These are phyloP conservation scores for Atherinomorus stipes DNA, from an alignment of 2,113 vertebrate species.

Conservation along the genomic window DNA sequence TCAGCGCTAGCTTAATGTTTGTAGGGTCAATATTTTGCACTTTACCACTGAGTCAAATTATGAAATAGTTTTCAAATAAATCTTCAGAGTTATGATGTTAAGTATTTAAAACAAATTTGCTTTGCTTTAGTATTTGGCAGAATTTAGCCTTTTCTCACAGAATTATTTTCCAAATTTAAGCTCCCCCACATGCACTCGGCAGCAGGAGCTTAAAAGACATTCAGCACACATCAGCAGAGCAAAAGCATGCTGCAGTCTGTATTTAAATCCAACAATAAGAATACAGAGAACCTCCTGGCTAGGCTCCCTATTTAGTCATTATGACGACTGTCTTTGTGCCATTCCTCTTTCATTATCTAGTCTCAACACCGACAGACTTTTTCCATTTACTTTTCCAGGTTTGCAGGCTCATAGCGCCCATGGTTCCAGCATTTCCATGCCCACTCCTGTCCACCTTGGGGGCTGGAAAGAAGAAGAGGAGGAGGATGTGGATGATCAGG, in stretches of 20 bases:
- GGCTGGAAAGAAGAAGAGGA: conserved; percentile 84
- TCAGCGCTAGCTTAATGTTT: neutral
- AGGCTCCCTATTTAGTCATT: no score
- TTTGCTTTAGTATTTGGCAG: conserved; percentile 1
- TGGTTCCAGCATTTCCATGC: conserved; percentile 57
- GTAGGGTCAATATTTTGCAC: conserved; percentile 8
- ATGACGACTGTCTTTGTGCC: no score
- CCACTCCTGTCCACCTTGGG: conserved; percentile 73
- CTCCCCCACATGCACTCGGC: neutral
- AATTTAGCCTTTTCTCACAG: neutral
- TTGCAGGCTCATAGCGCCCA: conserved; percentile 50
- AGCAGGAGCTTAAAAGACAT: neutral
- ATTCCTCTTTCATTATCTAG: neutral
- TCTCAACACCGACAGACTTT: neutral
- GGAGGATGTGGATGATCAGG: conserved; percentile 74
- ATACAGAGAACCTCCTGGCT: no score
- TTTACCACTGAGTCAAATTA: neutral
- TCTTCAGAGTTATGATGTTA: neutral
- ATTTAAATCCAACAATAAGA: no score
- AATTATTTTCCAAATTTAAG: neutral
- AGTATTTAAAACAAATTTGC: neutral
- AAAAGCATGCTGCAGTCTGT: no score
- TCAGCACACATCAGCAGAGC: no score
- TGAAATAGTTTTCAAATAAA: neutral
- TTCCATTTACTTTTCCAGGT: conserved; percentile 20